Evolutionary conservation across 2,888 invertebrate species (phyloP).

Genomic region (Ctenicera cuprea): DNA sequence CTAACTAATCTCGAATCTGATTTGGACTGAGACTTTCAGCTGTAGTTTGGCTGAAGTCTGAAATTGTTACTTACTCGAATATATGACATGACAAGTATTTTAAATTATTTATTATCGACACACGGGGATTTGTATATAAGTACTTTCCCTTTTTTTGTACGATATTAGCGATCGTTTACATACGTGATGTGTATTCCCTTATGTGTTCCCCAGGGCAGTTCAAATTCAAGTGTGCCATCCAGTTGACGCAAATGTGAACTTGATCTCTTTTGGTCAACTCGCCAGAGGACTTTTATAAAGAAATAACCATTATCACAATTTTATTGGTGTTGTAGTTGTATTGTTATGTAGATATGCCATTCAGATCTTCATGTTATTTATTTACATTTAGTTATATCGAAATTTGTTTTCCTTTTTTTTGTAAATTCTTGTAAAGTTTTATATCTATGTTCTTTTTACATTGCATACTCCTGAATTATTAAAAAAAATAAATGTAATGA

Average conservation of each 20-base stretch:
- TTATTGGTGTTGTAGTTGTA: constrained; percentile 72
- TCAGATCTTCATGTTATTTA: constrained; percentile 70
- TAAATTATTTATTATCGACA: constrained; percentile 48
- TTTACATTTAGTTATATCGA: constrained; percentile 61
- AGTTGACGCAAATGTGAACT: constrained; percentile 51
- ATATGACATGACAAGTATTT: constrained; percentile 58
- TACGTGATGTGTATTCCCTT: constrained; percentile 30
- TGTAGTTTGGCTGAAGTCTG: constrained; percentile 24
- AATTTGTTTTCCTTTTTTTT: constrained; percentile 54
- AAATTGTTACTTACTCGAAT: constrained; percentile 51
- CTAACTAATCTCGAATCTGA: constrained; percentile 58
- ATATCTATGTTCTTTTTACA: constrained; percentile 62
- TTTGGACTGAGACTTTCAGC: constrained; percentile 30
- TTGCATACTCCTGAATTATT: constrained; percentile 60
- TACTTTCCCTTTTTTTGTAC: constrained; percentile 42
- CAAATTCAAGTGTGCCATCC: constrained; percentile 69
- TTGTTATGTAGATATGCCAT: constrained; percentile 72
- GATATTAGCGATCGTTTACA: constrained; percentile 44
- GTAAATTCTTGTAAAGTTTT: constrained; percentile 69
- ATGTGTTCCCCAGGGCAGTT: constrained; percentile 58
- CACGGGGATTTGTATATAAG: constrained; percentile 34
- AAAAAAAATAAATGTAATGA: constrained; percentile 41
- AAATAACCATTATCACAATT: constrained; percentile 60
- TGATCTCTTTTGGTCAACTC: constrained; percentile 62
- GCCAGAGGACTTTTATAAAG: constrained; percentile 66